A percentile compares a stretch with the other conserved stretches of the same genome.
Conservation (phyloP, 1,140 invertebrate species). For the Adelges cooleyi region DNA sequence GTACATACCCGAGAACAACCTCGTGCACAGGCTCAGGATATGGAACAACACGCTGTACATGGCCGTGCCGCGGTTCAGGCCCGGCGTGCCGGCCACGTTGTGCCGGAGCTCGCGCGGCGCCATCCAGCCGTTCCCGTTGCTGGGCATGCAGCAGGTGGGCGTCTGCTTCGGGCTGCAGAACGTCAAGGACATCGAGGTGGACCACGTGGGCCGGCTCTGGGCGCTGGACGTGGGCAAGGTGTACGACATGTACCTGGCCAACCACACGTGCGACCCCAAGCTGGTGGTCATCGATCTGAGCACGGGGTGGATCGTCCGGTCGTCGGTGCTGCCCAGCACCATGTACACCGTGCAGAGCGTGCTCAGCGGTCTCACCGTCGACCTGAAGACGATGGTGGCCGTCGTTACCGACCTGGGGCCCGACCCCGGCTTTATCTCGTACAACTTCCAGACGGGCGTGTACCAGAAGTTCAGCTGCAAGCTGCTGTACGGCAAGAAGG, state of each 20-base stretch:
- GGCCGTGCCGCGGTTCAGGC: not conserved
- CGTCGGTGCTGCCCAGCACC: not conserved
- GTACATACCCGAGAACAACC: not conserved
- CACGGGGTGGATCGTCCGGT: not conserved
- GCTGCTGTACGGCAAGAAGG: not conserved
- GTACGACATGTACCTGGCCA: not conserved
- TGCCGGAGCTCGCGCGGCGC: not conserved
- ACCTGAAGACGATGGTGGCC: not conserved
- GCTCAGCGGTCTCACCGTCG: not conserved
- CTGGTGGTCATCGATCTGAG: not conserved
- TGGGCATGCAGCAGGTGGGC: not conserved
- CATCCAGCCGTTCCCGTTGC: not conserved
- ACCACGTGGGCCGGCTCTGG: conserved; percentile 10
- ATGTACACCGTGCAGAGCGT: not conserved
- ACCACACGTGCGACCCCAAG: not conserved
- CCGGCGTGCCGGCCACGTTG: not conserved
- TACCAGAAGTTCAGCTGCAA: not conserved
- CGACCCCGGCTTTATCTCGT: not conserved
- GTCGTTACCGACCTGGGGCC: not conserved
- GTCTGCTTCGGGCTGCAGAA: not conserved
- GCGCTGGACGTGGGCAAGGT: not conserved
- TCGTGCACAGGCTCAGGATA: conserved; percentile 6
- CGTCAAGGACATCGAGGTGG: not conserved
- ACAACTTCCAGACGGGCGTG: not conserved
- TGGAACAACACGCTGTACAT: conserved; percentile 11